These are phyloP conservation scores for Hypotaenidia okinawae DNA, from an alignment of 2,797 vertebrate genomes.

Conservation along the genomic window DNA sequence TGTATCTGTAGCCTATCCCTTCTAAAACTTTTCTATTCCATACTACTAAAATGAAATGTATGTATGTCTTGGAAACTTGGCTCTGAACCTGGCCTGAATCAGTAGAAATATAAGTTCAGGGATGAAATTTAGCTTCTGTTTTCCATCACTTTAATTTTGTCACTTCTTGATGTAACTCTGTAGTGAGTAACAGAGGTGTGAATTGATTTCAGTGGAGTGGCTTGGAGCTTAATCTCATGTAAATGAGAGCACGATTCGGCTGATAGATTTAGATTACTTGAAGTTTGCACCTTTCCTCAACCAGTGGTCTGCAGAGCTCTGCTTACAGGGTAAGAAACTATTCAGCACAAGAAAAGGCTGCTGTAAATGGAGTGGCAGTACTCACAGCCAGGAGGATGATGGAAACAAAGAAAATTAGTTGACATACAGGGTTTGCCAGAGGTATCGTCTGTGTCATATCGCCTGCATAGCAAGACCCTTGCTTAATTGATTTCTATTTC, in stretches of 20 bases:
- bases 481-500: background rate
- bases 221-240: background rate
- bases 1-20: background rate
- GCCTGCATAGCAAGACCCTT: background rate
- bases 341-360: background rate
- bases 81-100: background rate
- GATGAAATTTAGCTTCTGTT: background rate
- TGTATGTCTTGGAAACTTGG: background rate
- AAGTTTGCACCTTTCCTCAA: background rate
- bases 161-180: background rate
- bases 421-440: background rate
- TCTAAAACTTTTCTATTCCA: background rate
- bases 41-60: background rate
- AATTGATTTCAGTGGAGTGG: constrained; percentile 11
- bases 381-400: background rate
- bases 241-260: constrained; percentile 2
- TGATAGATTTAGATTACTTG: background rate
- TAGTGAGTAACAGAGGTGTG: background rate
- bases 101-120: background rate
- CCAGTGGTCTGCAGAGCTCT: background rate
- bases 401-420: background rate
- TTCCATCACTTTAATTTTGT: constrained; percentile 16
- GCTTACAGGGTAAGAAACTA: background rate
- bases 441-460: background rate
- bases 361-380: background rate